phyloP scores from a whole-genome alignment of 2,113 vertebrate genomes.

The Notothenia coriiceps region DNA sequence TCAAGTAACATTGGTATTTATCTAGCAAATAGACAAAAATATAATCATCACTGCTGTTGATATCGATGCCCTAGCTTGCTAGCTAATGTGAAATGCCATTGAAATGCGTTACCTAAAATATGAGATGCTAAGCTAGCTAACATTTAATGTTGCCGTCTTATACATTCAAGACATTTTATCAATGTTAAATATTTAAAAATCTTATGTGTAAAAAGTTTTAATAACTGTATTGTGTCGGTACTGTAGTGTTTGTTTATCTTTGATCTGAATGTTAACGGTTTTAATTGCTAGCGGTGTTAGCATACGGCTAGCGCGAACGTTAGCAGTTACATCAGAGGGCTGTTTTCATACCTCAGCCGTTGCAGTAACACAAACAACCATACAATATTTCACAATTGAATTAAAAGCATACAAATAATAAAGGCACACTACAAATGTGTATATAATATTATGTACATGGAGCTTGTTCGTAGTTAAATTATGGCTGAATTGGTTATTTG shows the following conservation, averaged over 20 bases:
- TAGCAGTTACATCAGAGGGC: not conserved
- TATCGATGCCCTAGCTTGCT: not conserved
- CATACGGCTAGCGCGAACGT: not conserved
- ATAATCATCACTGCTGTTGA: not conserved
- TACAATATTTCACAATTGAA: not conserved
- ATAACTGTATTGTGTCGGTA: not conserved
- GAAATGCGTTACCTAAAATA: not conserved
- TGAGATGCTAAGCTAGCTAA: not conserved
- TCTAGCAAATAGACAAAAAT: constrained; percentile 16
- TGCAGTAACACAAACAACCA: too few relatives aligned
- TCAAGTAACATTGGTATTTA: not conserved
- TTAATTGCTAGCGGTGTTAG: not conserved
- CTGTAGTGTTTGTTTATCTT: not conserved
- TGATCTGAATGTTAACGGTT: not conserved
- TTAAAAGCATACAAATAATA: not conserved
- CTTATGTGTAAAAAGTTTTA: not conserved
- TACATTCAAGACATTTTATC: rapidly evolving
- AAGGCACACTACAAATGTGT: too few relatives aligned
- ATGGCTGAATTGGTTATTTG: constrained; percentile 9
- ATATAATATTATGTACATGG: not conserved
- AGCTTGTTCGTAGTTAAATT: not conserved
- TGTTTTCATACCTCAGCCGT: constrained; percentile 8
- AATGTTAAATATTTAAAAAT: rapidly evolving
- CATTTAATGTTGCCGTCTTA: not conserved
- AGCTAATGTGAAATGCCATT: constrained; percentile 35